Percentiles rank a stretch among this genome's conserved stretches.
These are phyloP conservation scores for Agrotis ipsilon DNA, from an alignment of 2,888 invertebrate genomes.

Conservation along the genomic window DNA sequence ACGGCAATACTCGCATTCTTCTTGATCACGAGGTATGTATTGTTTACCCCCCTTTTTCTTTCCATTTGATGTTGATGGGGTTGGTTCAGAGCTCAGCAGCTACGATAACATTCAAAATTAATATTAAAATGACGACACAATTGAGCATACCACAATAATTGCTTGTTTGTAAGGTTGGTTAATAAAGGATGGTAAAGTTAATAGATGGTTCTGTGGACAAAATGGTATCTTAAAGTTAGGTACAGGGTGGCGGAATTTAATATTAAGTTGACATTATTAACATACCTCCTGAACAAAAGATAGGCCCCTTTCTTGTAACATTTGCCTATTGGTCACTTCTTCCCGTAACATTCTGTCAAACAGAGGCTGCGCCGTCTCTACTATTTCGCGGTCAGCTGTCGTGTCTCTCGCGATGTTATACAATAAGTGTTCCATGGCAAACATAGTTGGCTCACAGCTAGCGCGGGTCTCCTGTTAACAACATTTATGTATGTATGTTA, in stretches of 20 bases:
- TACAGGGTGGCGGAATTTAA: background rate
- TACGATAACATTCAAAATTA: slow-evolving; percentile 3
- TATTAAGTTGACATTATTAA: background rate
- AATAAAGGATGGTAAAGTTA: background rate
- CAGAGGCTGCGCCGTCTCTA: slow-evolving; percentile 19
- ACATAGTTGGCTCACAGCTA: slow-evolving; percentile 97
- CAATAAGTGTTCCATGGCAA: slow-evolving; percentile 96
- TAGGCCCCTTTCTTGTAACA: slow-evolving; percentile 28
- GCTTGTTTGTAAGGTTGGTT: background rate
- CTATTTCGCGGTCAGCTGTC: slow-evolving; percentile 81
- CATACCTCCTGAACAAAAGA: slow-evolving; percentile 12
- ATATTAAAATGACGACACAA: background rate
- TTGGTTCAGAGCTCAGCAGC: slow-evolving; percentile 1
- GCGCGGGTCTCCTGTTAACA: slow-evolving; percentile 93
- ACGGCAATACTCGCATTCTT: slow-evolving; percentile 96
- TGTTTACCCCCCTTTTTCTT: slow-evolving; percentile 44
- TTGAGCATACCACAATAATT: background rate
- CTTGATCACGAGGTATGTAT: slow-evolving; percentile 76
- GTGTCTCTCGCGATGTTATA: slow-evolving; percentile 94
- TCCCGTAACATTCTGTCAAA: slow-evolving; percentile 38
- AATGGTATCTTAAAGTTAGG: background rate
- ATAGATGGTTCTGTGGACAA: background rate
- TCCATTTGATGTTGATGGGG: slow-evolving; percentile 19
- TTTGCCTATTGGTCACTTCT: slow-evolving; percentile 41
- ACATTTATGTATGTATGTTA: background rate